Base-by-base conservation (phyloP, 2,113 vertebrate species). In the Synodontis membranacea region DNA sequence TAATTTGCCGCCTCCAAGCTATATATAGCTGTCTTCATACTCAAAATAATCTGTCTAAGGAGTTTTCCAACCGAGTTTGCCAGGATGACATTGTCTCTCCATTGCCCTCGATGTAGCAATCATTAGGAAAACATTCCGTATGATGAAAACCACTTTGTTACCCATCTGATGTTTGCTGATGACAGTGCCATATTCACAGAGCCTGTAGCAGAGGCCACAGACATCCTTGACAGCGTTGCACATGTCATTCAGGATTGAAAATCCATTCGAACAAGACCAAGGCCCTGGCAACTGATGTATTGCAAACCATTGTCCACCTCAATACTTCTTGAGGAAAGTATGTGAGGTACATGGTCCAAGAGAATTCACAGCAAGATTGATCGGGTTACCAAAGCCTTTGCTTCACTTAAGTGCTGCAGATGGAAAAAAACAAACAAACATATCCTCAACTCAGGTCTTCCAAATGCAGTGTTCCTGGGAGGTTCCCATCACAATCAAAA, bases 51-150 rank as follows among this genome's bases (percentile, higher is more conserved):
- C 50, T 80, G 52, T 58, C 78, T 58, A 9, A 56, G 34, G 10
- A 56, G 34, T 80, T 80, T 80, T 58, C 78, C 78, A 79, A 17
- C 52, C 23, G 5, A 58, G 12, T 80, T 58, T 23, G 10, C 52
- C 52, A 80, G 78, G 52, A 80, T 39, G 78, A 80, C 78, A 80
- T 58, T 39, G 52, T 58, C 52, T 80, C 48, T 80, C 78, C 78
- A 80, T 34, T 39, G 19, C 0, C 21, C 37, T 80, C 21, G 39
- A 80, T 58, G 42, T 42, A 28, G 34, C 12, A 0, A 80, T 15
- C 21, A 80, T 80, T 80, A 56, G 78, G 78, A 80, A 80, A 80
- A 58, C 34, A 80, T 80, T 80, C 54, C 2, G 54, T 25, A 80
- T 58, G 21, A 80, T 58, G 78, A 42, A 80, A 80, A 39, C 52